Percentiles rank a stretch among this genome's conserved stretches.
phyloP scores from a whole-genome alignment of 2,113 vertebrate species.

The Tragulus kanchil region DNA sequence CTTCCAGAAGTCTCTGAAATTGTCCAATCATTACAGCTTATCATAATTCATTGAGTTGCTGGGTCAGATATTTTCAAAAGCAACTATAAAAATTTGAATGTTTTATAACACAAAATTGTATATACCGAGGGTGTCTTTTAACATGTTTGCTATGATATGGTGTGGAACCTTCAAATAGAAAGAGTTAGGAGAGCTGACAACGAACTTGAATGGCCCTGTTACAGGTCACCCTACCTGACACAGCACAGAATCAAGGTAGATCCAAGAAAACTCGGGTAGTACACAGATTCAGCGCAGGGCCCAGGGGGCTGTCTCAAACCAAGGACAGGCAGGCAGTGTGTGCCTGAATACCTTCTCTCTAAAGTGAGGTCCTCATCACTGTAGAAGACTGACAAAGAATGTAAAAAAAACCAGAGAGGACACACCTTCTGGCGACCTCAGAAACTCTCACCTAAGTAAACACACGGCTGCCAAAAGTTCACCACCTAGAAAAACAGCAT shows the following conservation, averaged over 20 bases:
- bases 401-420: conserved; percentile 25
- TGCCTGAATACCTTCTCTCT: neutral
- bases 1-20: neutral
- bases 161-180: neutral
- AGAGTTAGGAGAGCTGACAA: neutral
- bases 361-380: neutral
- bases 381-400: neutral
- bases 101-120: neutral
- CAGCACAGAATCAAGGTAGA: neutral
- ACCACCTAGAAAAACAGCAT: neutral
- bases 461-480: neutral
- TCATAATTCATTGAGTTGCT: neutral
- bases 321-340: rapidly evolving
- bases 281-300: neutral
- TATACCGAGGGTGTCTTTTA: neutral
- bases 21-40: neutral
- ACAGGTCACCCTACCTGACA: neutral
- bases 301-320: neutral
- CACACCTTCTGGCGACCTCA: neutral
- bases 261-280: neutral
- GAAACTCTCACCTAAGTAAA: conserved; percentile 39
- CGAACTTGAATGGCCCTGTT: neutral
- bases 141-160: neutral
- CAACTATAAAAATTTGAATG: neutral
- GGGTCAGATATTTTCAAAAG: conserved; percentile 6